Conservation (phyloP, 2,113 vertebrate species). For the Opisthocomus hoazin region DNA sequence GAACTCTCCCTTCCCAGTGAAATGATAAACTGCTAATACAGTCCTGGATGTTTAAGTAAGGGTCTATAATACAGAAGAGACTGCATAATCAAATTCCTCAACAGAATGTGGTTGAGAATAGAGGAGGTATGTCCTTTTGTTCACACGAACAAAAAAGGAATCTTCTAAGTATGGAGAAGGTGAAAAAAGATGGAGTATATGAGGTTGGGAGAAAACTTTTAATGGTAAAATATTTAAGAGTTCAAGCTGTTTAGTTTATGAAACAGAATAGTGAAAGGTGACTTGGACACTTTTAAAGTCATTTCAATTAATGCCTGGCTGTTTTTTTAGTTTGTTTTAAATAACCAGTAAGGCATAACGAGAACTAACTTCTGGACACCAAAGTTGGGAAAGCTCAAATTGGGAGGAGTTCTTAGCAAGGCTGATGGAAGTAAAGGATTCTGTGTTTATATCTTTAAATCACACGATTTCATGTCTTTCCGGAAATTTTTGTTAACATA, state of each 20-base stretch:
- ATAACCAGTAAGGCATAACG: fast-evolving
- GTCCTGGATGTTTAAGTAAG: background rate
- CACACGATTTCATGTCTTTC: background rate
- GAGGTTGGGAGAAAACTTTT: background rate
- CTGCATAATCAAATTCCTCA: background rate
- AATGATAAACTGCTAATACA: background rate
- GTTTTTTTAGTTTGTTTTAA: background rate
- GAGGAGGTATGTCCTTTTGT: background rate
- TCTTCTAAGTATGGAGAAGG: background rate
- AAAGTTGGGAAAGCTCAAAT: background rate
- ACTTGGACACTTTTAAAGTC: background rate
- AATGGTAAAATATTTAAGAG: background rate
- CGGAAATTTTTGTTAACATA: background rate
- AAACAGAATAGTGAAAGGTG: background rate
- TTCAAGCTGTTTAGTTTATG: background rate
- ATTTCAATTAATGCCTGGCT: background rate
- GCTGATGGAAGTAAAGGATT: background rate
- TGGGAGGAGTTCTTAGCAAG: background rate
- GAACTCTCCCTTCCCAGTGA: background rate
- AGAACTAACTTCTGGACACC: background rate
- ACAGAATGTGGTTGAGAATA: background rate
- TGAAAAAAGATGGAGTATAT: background rate
- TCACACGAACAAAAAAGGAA: background rate
- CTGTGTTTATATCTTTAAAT: background rate
- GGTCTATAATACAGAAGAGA: background rate